Evolutionary conservation across 2,888 invertebrate species (phyloP), one percentile per base, ranked within the genome.

Genomic region (Glyphotaelius pellucidus): DNA sequence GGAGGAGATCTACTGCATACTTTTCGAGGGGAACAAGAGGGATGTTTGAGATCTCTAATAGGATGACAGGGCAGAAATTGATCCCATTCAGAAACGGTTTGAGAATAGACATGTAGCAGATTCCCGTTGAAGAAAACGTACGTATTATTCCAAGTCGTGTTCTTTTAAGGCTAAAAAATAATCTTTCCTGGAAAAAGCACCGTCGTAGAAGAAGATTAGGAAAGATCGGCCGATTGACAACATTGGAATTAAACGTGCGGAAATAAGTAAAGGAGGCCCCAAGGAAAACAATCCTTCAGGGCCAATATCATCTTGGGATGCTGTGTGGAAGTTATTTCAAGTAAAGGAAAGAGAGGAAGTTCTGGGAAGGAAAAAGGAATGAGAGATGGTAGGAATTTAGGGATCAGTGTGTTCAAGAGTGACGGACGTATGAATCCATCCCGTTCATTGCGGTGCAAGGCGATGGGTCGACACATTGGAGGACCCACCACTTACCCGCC

Each of bases 21-120:
- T 67, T 67, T 67, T 25, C 19, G 52, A 67, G 52, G 4, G 52
- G 47, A 47, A 86, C 47, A 47, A 47, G 86, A 38, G 42, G 47
- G 42, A 30, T 84, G 35, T 84, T 87, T 52, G 52, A 52, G 52
- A 52, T 30, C 30, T 31, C 31, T 87, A 52, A 87, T 87, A 30
- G 47, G 87, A 87, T 87, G 87, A 87, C 87, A 19, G 47, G 52
- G 87, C 47, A 31, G 85, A 84, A 47, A 84, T 25, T 84, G 30
- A 81, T 7, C 31, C 81, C 2, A 81, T 32, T 81, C 81, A 30
- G 31, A 81, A 81, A 81, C 3, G 31, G 31, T 30, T 32, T 31
- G 14, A 31, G 81, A 14, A 32, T 81, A 32, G 81, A 12, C 31
- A 81, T 81, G 52, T 67, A 19, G 52, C 25, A 67, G 25, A 19